Evolutionary conservation across 1,140 invertebrate genomes (phyloP), one percentile per base, ranked within the genome.

Genomic region (Monomorium pharaonis): DNA sequence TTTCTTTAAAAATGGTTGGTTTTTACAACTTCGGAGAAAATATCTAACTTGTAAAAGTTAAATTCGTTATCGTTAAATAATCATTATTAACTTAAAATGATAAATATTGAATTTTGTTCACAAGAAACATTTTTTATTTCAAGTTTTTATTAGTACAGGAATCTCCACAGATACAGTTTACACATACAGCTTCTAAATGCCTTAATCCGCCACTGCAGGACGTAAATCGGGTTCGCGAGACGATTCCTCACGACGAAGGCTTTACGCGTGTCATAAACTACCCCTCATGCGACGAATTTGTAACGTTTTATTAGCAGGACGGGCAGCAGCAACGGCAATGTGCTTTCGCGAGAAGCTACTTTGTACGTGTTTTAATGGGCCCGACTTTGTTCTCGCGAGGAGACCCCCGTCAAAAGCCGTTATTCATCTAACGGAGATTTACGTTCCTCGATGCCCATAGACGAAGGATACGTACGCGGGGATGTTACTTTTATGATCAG

Each of bases 221-320:
- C 49, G 65, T 65, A 83, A 88, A 74, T 24, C 75, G 27, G 37
- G n/a, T 2, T 3, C 30, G 72, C 60, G 54, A 67, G 85, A 87
- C 63, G 77, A 44, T 88, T 77, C 80, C 84, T 91, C 74, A 42
- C 88, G 89, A 94, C 92, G 92, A 94, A 93, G 90, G 87, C 81
- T 89, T 86, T 87, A 88, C 86, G 84, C 60, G 86, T 51, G 78
- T 89, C 93, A 91, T 95, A 95, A 95, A 95, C 90, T 89, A 88
- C 87, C 91, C 92, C 86, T 86, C 85, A 89, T 92, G 90, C 92
- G 86, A 92, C 93, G 93, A 95, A 95, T 95, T 93, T 94, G 93
- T 94, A 94, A 92, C 90, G 93, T 95, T 95, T 95, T 94, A 95
- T 95, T 94, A 92, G 91, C 84, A 67, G 70, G 16, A 27, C 54